Evolutionary conservation across 2,797 vertebrate species (phyloP).

Genomic region (Helicolenus hilgendorfi): DNA sequence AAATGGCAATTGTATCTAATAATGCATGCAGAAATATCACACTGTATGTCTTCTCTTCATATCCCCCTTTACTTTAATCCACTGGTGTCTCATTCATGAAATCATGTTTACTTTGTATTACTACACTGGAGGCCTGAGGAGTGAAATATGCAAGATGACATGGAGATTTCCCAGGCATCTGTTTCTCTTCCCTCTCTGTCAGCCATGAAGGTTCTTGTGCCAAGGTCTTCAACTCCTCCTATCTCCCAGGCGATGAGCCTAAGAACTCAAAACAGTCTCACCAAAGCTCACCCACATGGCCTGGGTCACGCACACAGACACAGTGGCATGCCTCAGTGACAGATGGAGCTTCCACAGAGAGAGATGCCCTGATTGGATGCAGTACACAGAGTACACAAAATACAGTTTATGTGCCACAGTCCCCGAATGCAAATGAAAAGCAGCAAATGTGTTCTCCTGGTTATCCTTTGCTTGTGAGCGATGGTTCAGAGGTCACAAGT

Average conservation of each 20-base stretch:
- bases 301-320: constrained; percentile 69
- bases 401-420: constrained; percentile 22
- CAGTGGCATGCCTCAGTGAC: constrained; percentile 68
- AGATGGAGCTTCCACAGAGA: constrained; percentile 78
- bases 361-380: constrained; percentile 68
- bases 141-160: constrained; percentile 54
- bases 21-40: not conserved
- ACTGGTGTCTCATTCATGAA: constrained; percentile 13
- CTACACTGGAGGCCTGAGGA: constrained; percentile 20
- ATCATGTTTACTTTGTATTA: constrained; percentile 16
- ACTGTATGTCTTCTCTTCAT: no score
- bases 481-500: constrained; percentile 32
- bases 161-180: constrained; percentile 65
- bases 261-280: constrained; percentile 63
- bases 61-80: not conserved
- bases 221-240: constrained; percentile 61
- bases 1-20: not conserved
- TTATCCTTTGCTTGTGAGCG: constrained; percentile 2
- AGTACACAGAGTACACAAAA: constrained; percentile 58
- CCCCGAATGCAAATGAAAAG: constrained; percentile 23
- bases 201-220: constrained; percentile 52
- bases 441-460: not conserved
- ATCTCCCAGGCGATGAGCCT: constrained; percentile 54
- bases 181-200: constrained; percentile 44
- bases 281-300: constrained; percentile 70